A percentile compares a stretch with the other conserved stretches of the same genome.
phyloP scores from a whole-genome alignment of 1,140 invertebrate species.

The Triops cancriformis region DNA sequence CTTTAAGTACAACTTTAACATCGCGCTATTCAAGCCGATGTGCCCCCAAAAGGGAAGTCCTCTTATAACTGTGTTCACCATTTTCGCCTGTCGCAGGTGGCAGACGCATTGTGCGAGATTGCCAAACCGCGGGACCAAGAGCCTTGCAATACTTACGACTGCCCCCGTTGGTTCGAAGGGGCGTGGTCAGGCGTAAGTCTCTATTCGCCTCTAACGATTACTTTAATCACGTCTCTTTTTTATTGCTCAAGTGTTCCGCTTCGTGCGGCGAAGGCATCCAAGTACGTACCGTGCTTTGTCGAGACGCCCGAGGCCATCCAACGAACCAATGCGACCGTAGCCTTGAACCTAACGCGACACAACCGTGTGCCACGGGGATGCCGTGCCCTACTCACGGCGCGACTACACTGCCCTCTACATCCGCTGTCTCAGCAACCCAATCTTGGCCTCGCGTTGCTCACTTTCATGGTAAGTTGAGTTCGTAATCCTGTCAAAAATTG shows the following conservation, averaged over 20 bases:
- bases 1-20: no score
- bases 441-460: not conserved
- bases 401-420: conserved; percentile 25
- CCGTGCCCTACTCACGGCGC: conserved; percentile 42
- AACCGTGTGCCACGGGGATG: conserved; percentile 57
- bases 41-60: no score
- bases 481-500: not conserved
- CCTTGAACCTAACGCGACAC: conserved; percentile 49
- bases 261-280: conserved; percentile 75
- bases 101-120: conserved; percentile 59
- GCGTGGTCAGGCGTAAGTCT: conserved; percentile 78
- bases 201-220: not conserved
- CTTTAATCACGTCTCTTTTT: not conserved
- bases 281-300: conserved; percentile 69
- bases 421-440: conserved; percentile 27
- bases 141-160: conserved; percentile 69
- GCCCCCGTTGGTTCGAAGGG: conserved; percentile 66
- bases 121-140: conserved; percentile 63
- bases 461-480: not conserved
- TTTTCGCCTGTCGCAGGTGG: conserved; percentile 55
- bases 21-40: no score
- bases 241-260: conserved; percentile 64
- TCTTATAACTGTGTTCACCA: no score
- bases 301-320: conserved; percentile 45
- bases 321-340: conserved; percentile 45